Evolutionary conservation across 2,113 vertebrate species (phyloP).

Genomic region (Lophius piscatorius): DNA sequence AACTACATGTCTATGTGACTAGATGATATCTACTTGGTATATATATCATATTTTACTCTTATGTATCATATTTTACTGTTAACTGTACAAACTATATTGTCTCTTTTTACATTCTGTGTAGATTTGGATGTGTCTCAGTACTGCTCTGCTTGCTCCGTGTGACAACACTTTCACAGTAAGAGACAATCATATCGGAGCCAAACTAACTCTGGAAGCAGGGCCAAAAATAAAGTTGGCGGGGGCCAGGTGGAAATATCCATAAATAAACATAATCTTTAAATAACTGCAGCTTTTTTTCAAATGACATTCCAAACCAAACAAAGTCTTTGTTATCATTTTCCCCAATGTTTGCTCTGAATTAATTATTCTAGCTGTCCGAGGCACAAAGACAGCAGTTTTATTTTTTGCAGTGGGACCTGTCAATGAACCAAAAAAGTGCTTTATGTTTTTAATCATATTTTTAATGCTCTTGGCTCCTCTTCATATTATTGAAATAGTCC

Average conservation of each 20-base stretch:
- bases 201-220: neutral
- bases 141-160: too few relatives aligned
- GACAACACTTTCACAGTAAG: neutral
- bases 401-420: neutral
- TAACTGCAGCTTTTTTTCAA: conserved; percentile 15
- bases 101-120: too few relatives aligned
- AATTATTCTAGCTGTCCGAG: conserved; percentile 11
- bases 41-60: too few relatives aligned
- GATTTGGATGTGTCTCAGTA: too few relatives aligned
- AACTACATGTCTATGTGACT: too few relatives aligned
- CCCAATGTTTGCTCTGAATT: conserved; percentile 3
- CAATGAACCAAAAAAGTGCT: too few relatives aligned
- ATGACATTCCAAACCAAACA: conserved; percentile 19
- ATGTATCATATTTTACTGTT: too few relatives aligned
- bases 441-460: too few relatives aligned
- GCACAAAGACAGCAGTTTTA: neutral
- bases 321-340: conserved; percentile 11
- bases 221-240: conserved; percentile 13
- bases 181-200: neutral
- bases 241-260: conserved; percentile 13
- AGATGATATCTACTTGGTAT: too few relatives aligned
- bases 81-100: too few relatives aligned
- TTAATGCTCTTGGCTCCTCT: too few relatives aligned
- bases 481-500: too few relatives aligned
- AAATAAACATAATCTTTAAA: conserved; percentile 36